Base-by-base conservation (phyloP, 2,113 vertebrate species). In the Vidua macroura region DNA sequence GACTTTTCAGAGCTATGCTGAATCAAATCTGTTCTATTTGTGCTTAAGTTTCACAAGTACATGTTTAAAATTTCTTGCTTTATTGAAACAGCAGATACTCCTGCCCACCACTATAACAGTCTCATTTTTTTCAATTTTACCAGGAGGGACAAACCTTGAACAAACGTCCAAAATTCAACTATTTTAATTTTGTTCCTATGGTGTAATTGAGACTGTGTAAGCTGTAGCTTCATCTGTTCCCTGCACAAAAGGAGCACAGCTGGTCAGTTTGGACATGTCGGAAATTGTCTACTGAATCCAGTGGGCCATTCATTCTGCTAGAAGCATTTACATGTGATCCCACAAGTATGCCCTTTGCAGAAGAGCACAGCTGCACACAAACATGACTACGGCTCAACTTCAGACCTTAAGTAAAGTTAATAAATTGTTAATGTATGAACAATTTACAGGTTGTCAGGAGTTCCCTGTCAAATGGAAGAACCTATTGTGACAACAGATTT, bases 41-140 rank as follows among this genome's bases (percentile, higher is more conserved):
- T 88, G 86, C 58, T 81, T 83, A 62, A 64, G 28, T 91, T 93
- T 95, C 87, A 94, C 70, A 83, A 86, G 80, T 75, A 81, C 83
- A 86, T 68, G 60, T 72, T 94, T 63, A 78, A 86, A 81, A 95
- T 88, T 56, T 58, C 79, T 80, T 69, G 81, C 39, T 74, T 68
- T 92, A 79, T 67, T 93, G 49, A 63, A 90, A 86, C 59, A 83
- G 77, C 55, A 77, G 64, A 66, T 86, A 75, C 48, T 86, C 52
- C 91, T 83, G 91, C 94, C 76, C 92, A 90, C 80, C 52, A 88
- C 52, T 43, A 24, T 39, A 48, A 67, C 39, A 69, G 46, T 66
- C 63, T 92, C 28, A 12, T 56, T 83, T 76, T 76, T 92, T 75
- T 49, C 60, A 35, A 0, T 4, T 2, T 49, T 81, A 86, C 22